Evolutionary conservation across 1,140 invertebrate genomes (phyloP), one percentile per base, ranked within the genome.

Genomic region (Pogonomyrmex californicus): DNA sequence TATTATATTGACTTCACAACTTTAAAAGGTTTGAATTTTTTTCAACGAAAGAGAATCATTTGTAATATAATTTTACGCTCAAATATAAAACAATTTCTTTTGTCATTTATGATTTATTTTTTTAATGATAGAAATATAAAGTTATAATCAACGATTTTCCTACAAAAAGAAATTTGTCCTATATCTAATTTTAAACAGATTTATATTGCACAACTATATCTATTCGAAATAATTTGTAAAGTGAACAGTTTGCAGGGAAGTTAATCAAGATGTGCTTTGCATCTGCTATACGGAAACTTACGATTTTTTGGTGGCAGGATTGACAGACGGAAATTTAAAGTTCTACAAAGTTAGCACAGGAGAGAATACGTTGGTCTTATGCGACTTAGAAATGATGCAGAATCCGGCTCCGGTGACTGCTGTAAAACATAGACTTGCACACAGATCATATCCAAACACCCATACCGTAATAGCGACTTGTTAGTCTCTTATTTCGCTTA

Each of bases 251-350:
- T 91, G 47, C 33, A 96, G 96, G 71, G 95, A 96, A 82, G 94
- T 93, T 63, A 95, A 93, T 83, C 95, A 95, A 66, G 95, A 96
- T 62, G 94, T 96, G 78, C 94, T 96, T 87, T 96, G 96, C 88
- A 93, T 96, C 78, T 96, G 96, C 94, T 97, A 96, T 89, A 96
- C 96, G 23, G 96, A 97, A 93, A 95, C 95, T 76, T 94, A 92
- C 66, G 96, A 96, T 73, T 95, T 95, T 79, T 90, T 97, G 79
- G 96, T 96, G 58, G 95, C 95, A 47, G 96, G 96, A 60, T 95
- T 96, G 78, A 93, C 95, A 5, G 96, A 97, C 89, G 96, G 96
- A 30, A 94, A 94, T 2, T 94, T 97, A 23, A 93, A 95, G 81
- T 88, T 97, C 41, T 96, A 96, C 87, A 95, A 96, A 88, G 94